Evolutionary conservation across 2,797 vertebrate genomes (phyloP).

Genomic region (Micromesistius poutassou): DNA sequence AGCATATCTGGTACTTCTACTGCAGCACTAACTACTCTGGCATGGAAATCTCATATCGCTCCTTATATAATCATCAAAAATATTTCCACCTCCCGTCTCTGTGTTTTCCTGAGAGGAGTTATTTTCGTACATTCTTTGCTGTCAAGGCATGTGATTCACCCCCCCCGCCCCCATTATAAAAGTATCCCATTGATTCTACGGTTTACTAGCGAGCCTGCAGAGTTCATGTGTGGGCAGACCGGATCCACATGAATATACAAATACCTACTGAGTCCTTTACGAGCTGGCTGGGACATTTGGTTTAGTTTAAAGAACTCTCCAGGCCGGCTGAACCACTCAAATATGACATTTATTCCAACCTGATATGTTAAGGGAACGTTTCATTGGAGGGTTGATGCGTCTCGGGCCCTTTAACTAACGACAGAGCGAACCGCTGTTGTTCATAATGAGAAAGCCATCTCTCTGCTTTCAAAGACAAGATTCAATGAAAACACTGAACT

Average conservation of each 20-base stretch:
- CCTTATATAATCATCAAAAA: constrained; percentile 35
- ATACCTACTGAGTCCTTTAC: not conserved
- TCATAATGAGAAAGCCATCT: not conserved
- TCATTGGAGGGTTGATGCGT: not conserved
- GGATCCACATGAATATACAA: not conserved
- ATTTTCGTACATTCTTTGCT: constrained; percentile 71
- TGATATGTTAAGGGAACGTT: not conserved
- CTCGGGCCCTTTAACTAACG: not conserved
- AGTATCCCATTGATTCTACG: constrained; percentile 43
- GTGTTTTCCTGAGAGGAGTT: constrained; percentile 17
- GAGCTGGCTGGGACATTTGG: not conserved
- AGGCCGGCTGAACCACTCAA: not conserved
- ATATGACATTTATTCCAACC: not conserved
- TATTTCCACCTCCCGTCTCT: constrained; percentile 33
- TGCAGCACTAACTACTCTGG: not conserved
- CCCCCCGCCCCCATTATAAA: constrained; percentile 49
- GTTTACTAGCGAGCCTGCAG: not conserved
- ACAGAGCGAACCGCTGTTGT: not conserved
- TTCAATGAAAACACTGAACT: not conserved
- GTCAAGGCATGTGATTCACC: constrained; percentile 59
- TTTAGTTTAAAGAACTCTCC: not conserved
- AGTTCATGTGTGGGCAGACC: not conserved
- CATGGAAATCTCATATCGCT: constrained; percentile 66
- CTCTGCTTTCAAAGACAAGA: not conserved
- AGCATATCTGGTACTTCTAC: not conserved